phyloP scores from a whole-genome alignment of 2,797 vertebrate species.

The Poecilia picta region DNA sequence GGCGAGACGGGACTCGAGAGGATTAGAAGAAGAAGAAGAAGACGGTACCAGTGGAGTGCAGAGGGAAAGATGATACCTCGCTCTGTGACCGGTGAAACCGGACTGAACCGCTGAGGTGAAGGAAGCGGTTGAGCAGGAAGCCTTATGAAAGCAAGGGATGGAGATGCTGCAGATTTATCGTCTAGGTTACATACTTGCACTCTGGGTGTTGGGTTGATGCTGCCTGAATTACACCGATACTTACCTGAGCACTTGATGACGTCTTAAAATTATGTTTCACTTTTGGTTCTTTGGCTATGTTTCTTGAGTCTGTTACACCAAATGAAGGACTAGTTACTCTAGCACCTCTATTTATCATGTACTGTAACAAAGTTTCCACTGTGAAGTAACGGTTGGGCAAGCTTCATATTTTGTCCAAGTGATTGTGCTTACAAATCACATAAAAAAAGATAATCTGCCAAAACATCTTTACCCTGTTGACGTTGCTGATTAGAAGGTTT shows the following conservation, averaged over 20 bases:
- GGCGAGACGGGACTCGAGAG: constrained; percentile 23
- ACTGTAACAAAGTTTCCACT: constrained; percentile 35
- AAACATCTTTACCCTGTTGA: neutral
- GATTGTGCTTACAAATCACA: neutral
- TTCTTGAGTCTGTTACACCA: constrained; percentile 20
- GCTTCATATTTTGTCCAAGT: constrained; percentile 2
- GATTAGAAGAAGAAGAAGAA: constrained; percentile 53
- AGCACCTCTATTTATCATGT: constrained; percentile 32
- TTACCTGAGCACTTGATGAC: constrained; percentile 5
- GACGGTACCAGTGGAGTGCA: constrained; percentile 15
- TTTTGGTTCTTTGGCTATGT: neutral
- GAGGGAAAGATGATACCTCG: constrained; percentile 42
- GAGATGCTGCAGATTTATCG: constrained; percentile 40
- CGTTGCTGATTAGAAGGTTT: neutral
- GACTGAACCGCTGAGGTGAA: constrained; percentile 6
- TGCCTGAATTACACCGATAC: constrained; percentile 5
- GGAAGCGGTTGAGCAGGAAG: neutral
- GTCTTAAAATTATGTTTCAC: neutral
- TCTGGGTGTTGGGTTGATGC: constrained; percentile 39
- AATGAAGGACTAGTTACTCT: neutral
- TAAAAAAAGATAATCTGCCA: neutral
- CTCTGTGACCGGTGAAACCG: constrained; percentile 13
- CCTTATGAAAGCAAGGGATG: constrained; percentile 34
- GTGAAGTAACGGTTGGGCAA: constrained; percentile 21
- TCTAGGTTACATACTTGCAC: constrained; percentile 34